These are phyloP conservation scores for Temnothorax unifasciatus DNA, from an alignment of 2,888 invertebrate genomes.

Conservation along the genomic window DNA sequence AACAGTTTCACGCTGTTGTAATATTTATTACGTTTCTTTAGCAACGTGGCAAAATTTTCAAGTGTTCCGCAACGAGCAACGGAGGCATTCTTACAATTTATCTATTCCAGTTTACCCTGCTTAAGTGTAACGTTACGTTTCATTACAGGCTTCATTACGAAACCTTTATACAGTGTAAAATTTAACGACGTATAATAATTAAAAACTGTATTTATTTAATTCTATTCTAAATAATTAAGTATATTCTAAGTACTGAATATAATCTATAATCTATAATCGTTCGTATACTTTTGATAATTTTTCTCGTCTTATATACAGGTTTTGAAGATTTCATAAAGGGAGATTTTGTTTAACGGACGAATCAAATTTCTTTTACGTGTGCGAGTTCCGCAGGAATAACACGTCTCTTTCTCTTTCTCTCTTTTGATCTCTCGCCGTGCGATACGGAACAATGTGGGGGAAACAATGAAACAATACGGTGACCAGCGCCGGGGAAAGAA, in stretches of 20 bases:
- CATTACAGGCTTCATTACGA: not conserved
- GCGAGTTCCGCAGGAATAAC: conserved; percentile 28
- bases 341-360: not conserved
- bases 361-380: not conserved
- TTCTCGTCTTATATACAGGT: not conserved
- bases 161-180: not conserved
- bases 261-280: not conserved
- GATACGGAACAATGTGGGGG: not conserved
- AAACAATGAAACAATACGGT: conserved; percentile 28
- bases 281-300: not conserved
- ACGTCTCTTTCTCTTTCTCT: not conserved
- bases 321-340: not conserved
- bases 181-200: conserved; percentile 21
- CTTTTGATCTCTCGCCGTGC: not conserved
- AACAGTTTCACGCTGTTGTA: not conserved
- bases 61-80: not conserved
- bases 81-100: not conserved
- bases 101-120: not conserved
- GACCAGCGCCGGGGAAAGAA: conserved; percentile 12
- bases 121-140: conserved; percentile 5
- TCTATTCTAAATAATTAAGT: not conserved
- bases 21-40: conserved; percentile 11
- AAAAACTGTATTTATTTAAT: not conserved
- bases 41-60: not conserved
- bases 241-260: not conserved